Base-by-base conservation (phyloP, 2,113 vertebrate genomes). In the Oreochromis aureus region DNA sequence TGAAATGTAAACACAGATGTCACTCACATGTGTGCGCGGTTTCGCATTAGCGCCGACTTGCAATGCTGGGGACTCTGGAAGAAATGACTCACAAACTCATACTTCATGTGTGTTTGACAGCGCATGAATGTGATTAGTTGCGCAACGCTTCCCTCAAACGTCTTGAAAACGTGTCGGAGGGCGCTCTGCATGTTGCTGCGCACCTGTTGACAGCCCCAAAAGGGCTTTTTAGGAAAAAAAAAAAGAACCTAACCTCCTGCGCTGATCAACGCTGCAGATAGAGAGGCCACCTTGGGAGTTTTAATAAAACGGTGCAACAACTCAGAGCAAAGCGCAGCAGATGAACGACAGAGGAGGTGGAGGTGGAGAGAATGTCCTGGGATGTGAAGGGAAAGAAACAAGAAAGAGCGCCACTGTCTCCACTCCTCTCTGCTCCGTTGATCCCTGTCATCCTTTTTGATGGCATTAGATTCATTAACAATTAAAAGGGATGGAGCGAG, bases 391-490 rank as follows among this genome's bases (percentile, higher is more conserved):
- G 85, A 85, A 78, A 85, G 92, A 92, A 89, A 84, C 86, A 84
- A 94, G 93, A 96, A 95, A 93, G 95, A 93, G 86, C 58, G 10
- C 89, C 91, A 92, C 96, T 96, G 95, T 96, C 91, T 96, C 81
- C 73, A 71, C 83, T 86, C 79, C 92, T 95, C 93, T 95, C 93
- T 95, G 96, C 95, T 97, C 96, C 90, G 94, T 90, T 96, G 96
- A 96, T 94, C 94, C 94, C 94, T 95, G 94, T 95, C 95, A 95
- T 95, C 90, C 93, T 94, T 94, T 96, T 95, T 96, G 96, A 96
- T 95, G 96, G 94, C 93, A 96, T 96, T 96, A 95, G 89, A 96
- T 96, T 96, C 96, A 96, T 96, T 96, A 96, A 96, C 96, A 97
- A 96, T 96, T 96, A 96, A 96, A 95, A 95, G 89, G 93, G 92